These are phyloP conservation scores for Hyperopisus bebe DNA, from an alignment of 2,113 vertebrate genomes.

Conservation along the genomic window DNA sequence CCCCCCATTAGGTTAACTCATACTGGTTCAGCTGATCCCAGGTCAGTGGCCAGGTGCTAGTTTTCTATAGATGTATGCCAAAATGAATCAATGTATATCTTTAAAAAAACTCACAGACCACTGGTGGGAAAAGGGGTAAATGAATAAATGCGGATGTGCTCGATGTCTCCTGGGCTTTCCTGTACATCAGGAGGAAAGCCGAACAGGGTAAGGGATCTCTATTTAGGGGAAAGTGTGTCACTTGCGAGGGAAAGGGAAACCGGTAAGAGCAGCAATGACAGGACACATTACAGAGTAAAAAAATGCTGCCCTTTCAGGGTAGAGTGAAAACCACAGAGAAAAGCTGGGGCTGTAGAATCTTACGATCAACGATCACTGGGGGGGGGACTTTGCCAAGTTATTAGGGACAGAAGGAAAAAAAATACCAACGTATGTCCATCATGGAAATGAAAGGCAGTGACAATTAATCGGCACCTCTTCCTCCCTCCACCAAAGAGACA, in stretches of 20 bases:
- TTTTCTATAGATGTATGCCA: background rate
- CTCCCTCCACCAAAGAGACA: background rate
- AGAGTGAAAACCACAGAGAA: background rate
- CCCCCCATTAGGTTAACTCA: background rate
- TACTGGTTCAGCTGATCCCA: background rate
- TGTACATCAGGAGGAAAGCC: background rate
- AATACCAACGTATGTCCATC: background rate
- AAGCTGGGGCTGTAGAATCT: background rate
- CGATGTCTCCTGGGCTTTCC: too few relatives aligned
- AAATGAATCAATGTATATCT: background rate
- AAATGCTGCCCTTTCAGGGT: background rate
- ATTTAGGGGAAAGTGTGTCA: background rate
- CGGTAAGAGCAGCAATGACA: background rate
- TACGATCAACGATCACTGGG: background rate
- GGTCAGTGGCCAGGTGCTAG: background rate
- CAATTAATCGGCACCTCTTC: background rate
- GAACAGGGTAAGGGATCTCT: background rate
- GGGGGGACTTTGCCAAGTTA: background rate
- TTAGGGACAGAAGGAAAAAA: background rate
- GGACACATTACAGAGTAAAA: background rate
- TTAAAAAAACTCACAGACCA: background rate
- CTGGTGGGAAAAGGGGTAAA: background rate
- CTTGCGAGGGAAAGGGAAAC: background rate
- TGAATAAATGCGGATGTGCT: background rate
- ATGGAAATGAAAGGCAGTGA: background rate